Evolutionary conservation across 2,113 vertebrate species (phyloP), one percentile per base, ranked within the genome.

Genomic region (Kobus ellipsiprymnus): DNA sequence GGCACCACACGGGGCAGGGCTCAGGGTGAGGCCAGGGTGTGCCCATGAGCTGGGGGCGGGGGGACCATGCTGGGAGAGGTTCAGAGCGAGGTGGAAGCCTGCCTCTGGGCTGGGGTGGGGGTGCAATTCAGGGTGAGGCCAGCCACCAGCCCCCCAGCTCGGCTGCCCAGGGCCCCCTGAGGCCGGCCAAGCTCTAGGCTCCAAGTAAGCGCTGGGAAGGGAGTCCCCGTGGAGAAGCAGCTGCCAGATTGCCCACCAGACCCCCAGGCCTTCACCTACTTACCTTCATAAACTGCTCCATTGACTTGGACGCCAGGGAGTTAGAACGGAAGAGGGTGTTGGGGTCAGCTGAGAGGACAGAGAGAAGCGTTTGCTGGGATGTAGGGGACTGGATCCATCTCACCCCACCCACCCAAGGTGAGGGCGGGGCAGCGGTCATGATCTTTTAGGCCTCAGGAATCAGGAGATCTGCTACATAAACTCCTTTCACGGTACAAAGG

Each of bases 251-350:
- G 17, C n/a, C 67, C n/a, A 40, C 67, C n/a, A 67, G 0, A 3
- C 33, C 44, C 67, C 11, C 12, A 2, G 9, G 10, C 52, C 78
- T 9, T 36, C 10, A 11, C 11, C 13, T 6, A 10, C 97, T 97
- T 96, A 96, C 93, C 94, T 95, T 54, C 0, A 99, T 99, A 97
- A 99, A 99, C 94, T 99, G 99, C 67, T 99, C 99, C 99, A 99
- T 98, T 1, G 99, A 99, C 97, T 99, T 99, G 94, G 99, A 99
- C 23, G 99, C 99, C 98, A 99, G 98, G 0, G 99, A 99, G 98
- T 99, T 99, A 62, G 99, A 99, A 80, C 99, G 99, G 98, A 99
- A 99, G 83, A 99, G 98, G n/a, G 99, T 99, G 98, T 99, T 99
- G 98, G 99, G 99, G 97, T 99, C 99, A 11, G 98, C 99, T 99